Conservation (phyloP, 2,888 invertebrate species). For the Oscheius onirici region DNA sequence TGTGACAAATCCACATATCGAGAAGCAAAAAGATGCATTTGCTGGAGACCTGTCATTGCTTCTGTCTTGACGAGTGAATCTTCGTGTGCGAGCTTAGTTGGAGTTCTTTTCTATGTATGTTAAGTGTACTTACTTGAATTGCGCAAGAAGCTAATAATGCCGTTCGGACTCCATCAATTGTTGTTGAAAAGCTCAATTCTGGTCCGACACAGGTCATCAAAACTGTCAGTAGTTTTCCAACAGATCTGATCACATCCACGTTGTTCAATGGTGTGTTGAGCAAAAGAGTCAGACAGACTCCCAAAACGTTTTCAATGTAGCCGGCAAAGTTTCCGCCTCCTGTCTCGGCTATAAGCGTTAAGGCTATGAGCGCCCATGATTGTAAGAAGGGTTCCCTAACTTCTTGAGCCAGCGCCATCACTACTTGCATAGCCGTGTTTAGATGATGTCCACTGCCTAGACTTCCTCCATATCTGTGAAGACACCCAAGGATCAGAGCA, state of each 20-base stretch:
- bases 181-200: conserved; percentile 78
- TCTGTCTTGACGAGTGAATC: conserved; percentile 92
- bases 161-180: conserved; percentile 82
- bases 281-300: conserved; percentile 84
- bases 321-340: conserved; percentile 78
- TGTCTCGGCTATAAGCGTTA: conserved; percentile 93
- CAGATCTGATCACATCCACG: conserved; percentile 65
- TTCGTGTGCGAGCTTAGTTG: conserved; percentile 75
- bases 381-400: conserved; percentile 69
- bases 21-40: conserved; percentile 96
- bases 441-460: conserved; percentile 94
- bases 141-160: conserved; percentile 93
- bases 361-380: conserved; percentile 95
- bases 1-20: conserved; percentile 87
- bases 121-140: conserved; percentile 77
- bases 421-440: conserved; percentile 90
- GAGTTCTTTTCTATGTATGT: neutral
- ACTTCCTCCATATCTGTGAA: conserved; percentile 82
- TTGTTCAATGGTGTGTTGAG: conserved; percentile 58
- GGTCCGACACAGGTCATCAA: conserved; percentile 97
- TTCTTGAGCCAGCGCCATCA: conserved; percentile 84
- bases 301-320: conserved; percentile 92
- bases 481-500: conserved; percentile 91
- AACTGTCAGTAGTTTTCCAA: conserved; percentile 80
- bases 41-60: conserved; percentile 93